Base-by-base conservation (phyloP, 2,113 vertebrate species). In the Trogon melanurus region DNA sequence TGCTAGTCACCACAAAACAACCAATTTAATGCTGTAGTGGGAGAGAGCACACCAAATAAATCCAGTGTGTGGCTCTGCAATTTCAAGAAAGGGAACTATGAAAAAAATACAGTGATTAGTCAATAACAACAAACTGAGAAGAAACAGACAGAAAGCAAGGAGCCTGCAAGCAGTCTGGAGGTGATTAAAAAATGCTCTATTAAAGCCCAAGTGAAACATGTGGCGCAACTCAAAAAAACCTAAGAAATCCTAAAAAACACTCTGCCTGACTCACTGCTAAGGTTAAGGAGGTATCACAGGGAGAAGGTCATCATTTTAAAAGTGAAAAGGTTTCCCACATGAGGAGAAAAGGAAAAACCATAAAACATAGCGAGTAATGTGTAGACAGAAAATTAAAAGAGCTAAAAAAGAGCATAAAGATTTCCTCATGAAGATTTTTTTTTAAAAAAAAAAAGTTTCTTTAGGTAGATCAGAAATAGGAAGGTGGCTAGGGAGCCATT, bases 11-110 rank as follows among this genome's bases (percentile, higher is more conserved):
- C 89, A 67, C 93, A 89, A 74, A 94, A 74, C 80, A 91, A 92
- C 76, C 80, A 17, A 64, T 93, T 97, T 93, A 96, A 67, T 89
- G 95, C 91, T 96, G 95, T 91, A 74, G 92, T 45, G 93, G 95
- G 96, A 95, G 72, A 86, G 73, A 85, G 76, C 93, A 95, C 96
- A 97, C 91, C 94, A 97, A 95, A 97, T 97, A 97, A 97, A 97
- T 95, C 93, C 94, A 89, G 94, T 3, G 10, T 57, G 80, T 51
- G 80, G 93, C 94, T 97, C 86, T 93, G 84, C 61, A 57, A 11
- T 92, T 95, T 93, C 91, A 93, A 91, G 86, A 84, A 85, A 81
- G 94, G 69, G 94, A 93, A 38, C 91, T 87, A 91, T 95, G 94
- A 92, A 96, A 95, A 81, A 96, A 92, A 71, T 83, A 84, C 95